Conservation (phyloP, 2,888 invertebrate genomes). For the Micoletzkya japonica region DNA sequence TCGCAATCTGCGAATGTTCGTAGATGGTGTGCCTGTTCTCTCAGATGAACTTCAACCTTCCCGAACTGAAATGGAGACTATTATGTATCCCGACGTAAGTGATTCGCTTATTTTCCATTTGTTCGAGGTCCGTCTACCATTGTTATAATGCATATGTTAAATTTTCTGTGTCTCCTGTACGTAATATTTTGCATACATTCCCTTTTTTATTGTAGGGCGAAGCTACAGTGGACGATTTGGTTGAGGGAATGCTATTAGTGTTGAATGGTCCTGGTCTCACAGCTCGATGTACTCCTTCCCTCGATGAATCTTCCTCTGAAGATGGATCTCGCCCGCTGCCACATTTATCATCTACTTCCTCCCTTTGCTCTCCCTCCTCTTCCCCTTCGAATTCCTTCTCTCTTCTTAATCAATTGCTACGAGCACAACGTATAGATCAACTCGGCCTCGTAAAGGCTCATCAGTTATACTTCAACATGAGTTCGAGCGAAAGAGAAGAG, state of each 20-base stretch:
- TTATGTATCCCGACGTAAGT: slow-evolving; percentile 5
- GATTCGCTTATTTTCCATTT: too few relatives aligned
- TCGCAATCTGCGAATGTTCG: slow-evolving; percentile 58
- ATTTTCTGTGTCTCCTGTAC: too few relatives aligned
- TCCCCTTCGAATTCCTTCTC: too few relatives aligned
- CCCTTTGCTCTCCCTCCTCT: too few relatives aligned
- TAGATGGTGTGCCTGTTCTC: slow-evolving; percentile 52
- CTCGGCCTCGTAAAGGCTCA: slow-evolving; percentile 22
- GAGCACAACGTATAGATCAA: slow-evolving; percentile 24
- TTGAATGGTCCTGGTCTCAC: slow-evolving; percentile 21
- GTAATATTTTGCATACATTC: too few relatives aligned
- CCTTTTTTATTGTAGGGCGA: too few relatives aligned
- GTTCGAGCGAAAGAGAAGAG: slow-evolving; percentile 10
- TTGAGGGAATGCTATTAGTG: slow-evolving; percentile 13
- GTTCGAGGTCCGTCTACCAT: too few relatives aligned
- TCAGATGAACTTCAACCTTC: slow-evolving; percentile 1
- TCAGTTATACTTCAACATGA: slow-evolving; percentile 11
- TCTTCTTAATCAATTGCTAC: slow-evolving; percentile 11
- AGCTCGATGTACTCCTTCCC: too few relatives aligned
- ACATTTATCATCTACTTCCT: too few relatives aligned
- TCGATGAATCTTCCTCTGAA: too few relatives aligned
- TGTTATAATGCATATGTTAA: neutral
- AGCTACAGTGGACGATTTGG: slow-evolving; percentile 5
- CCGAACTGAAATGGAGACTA: neutral
- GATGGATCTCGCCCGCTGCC: too few relatives aligned